Evolutionary conservation across 2,888 invertebrate genomes (phyloP).

Genomic region (Seira musarum): DNA sequence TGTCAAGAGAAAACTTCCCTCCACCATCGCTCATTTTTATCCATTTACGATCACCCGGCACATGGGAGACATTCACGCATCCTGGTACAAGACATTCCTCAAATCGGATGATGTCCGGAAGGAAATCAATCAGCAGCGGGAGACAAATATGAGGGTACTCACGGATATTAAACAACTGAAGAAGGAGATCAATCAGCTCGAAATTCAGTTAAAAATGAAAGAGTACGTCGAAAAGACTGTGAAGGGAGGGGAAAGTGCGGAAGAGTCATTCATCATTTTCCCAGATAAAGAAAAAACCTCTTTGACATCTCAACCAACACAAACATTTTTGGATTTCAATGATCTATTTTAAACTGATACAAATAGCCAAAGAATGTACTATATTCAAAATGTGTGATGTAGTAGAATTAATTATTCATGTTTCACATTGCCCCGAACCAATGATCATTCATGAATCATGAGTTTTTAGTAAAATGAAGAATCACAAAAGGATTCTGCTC

Average conservation of each 20-base stretch:
- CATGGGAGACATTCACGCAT: conserved; percentile 45
- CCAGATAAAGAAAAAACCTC: too few species aligned
- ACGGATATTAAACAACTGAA: conserved; percentile 43
- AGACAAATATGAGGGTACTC: conserved; percentile 41
- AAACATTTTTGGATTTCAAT: conserved; percentile 36
- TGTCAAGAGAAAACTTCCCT: conserved; percentile 39
- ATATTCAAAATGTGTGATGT: neutral
- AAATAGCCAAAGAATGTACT: conserved; percentile 1
- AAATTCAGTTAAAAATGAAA: conserved; percentile 44
- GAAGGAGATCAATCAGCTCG: conserved; percentile 41
- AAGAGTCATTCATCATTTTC: conserved; percentile 6
- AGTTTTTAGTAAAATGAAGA: too few species aligned
- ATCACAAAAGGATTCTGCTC: too few species aligned
- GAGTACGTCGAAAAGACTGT: conserved; percentile 36
- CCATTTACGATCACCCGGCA: conserved; percentile 32
- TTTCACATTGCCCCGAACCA: conserved; percentile 9
- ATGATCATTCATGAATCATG: neutral
- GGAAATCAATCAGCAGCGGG: conserved; percentile 44
- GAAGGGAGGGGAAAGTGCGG: conserved; percentile 5
- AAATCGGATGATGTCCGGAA: conserved; percentile 39
- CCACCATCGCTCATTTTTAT: conserved; percentile 40
- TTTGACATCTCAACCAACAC: neutral
- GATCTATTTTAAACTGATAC: conserved; percentile 20
- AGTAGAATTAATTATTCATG: neutral
- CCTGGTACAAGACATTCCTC: conserved; percentile 45